Evolutionary conservation across 2,113 vertebrate genomes (phyloP).

Genomic region (Oreochromis niloticus): DNA sequence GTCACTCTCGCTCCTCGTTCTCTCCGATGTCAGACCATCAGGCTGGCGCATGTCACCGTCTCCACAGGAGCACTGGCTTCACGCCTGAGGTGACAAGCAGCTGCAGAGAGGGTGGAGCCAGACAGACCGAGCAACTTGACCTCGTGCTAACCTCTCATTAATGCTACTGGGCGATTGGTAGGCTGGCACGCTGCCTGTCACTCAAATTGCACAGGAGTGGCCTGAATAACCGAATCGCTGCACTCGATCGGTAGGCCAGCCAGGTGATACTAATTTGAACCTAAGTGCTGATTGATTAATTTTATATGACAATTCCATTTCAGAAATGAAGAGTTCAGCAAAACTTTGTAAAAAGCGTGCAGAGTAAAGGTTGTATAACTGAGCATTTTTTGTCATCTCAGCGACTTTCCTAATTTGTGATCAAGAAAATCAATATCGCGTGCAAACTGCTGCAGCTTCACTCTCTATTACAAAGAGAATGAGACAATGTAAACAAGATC

Average conservation of each 20-base stretch:
- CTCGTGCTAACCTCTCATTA: constrained; percentile 55
- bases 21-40: constrained; percentile 37
- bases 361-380: not conserved
- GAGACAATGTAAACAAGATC: constrained; percentile 9
- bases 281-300: constrained; percentile 10
- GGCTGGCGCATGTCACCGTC: constrained; percentile 38
- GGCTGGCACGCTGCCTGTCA: constrained; percentile 28
- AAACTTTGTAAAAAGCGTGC: not conserved
- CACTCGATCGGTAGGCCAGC: constrained; percentile 1
- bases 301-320: not conserved
- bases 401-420: not conserved
- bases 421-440: not conserved
- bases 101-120: constrained; percentile 57
- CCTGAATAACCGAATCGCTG: not conserved
- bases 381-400: not conserved
- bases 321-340: not conserved
- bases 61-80: constrained; percentile 24
- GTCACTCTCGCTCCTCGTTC: constrained; percentile 40
- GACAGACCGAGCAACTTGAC: constrained; percentile 18
- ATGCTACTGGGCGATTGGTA: constrained; percentile 50
- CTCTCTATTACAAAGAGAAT: not conserved
- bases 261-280: constrained; percentile 39
- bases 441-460: not conserved
- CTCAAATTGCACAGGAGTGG: constrained; percentile 6
- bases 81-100: constrained; percentile 56